Percentiles rank a stretch among this genome's conserved stretches.
These are phyloP conservation scores for Zapornia atra DNA, from an alignment of 2,113 vertebrate species.

Conservation along the genomic window DNA sequence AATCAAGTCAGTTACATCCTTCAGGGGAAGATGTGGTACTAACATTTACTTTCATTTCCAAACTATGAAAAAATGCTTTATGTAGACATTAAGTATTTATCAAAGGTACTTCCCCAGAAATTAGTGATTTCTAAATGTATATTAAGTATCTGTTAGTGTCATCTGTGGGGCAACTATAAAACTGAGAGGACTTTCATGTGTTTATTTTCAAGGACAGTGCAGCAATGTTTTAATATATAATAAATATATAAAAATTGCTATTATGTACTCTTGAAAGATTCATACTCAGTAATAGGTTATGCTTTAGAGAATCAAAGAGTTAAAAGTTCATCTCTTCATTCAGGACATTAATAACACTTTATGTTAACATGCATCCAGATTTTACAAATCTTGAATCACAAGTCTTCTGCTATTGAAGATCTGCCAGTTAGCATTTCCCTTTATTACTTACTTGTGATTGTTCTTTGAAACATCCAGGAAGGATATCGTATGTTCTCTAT, in stretches of 20 bases:
- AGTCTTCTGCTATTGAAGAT: not conserved
- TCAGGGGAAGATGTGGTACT: not conserved
- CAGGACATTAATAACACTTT: not conserved
- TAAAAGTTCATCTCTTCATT: not conserved
- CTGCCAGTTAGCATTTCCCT: not conserved
- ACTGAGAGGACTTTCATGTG: not conserved
- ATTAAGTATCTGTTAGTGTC: not conserved
- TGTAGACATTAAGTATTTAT: not conserved
- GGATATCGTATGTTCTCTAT: not conserved
- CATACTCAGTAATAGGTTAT: not conserved
- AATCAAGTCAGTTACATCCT: not conserved
- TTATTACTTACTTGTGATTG: not conserved
- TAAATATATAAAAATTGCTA: not conserved
- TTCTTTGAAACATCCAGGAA: not conserved
- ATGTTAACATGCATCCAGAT: not conserved
- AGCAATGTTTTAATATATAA: not conserved
- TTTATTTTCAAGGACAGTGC: not conserved
- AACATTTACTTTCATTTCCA: not conserved
- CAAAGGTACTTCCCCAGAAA: not conserved
- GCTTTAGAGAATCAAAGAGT: fast-evolving
- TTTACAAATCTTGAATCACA: not conserved
- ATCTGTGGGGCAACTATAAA: not conserved
- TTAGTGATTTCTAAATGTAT: not conserved
- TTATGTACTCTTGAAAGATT: not conserved
- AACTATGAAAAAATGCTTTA: not conserved